phyloP scores from a whole-genome alignment of 2,888 invertebrate genomes.

The Odontomyia ornata region DNA sequence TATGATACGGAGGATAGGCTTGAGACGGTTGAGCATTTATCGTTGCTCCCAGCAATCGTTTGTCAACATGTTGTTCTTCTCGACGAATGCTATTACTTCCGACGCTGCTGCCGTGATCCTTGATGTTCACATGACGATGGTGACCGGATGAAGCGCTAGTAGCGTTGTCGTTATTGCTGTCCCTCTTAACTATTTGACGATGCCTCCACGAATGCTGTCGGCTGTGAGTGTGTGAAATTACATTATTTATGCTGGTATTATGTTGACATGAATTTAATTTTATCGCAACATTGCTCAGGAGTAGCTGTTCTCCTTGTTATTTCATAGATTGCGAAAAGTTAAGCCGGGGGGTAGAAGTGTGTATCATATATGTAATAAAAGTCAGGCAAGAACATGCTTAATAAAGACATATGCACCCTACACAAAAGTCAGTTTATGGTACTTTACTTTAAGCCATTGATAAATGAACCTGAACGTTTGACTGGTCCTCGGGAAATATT shows the following conservation, averaged over 20 bases:
- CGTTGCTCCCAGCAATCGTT: slow-evolving; percentile 38
- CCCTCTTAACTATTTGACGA: slow-evolving; percentile 49
- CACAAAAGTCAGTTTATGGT: not conserved
- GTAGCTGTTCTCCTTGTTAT: not conserved
- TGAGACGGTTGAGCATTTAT: slow-evolving; percentile 7
- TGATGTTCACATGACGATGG: slow-evolving; percentile 45
- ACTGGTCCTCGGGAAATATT: not conserved
- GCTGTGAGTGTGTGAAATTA: slow-evolving; percentile 40
- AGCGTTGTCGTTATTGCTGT: slow-evolving; percentile 22
- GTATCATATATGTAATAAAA: too few species aligned
- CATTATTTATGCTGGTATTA: slow-evolving; percentile 34
- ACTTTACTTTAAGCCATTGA: not conserved
- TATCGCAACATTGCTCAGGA: slow-evolving; percentile 33
- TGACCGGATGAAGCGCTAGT: slow-evolving; percentile 29
- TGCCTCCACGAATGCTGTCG: slow-evolving; percentile 48
- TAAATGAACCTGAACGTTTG: not conserved
- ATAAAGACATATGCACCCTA: too few species aligned
- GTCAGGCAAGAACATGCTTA: too few species aligned
- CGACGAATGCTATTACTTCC: slow-evolving; percentile 29
- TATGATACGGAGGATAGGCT: slow-evolving; percentile 14
- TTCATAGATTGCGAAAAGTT: too few species aligned
- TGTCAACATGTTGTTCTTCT: slow-evolving; percentile 46
- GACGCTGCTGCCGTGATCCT: slow-evolving; percentile 11
- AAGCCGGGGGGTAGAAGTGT: too few species aligned
- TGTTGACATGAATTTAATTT: slow-evolving; percentile 40